phyloP scores from a whole-genome alignment of 2,888 invertebrate species.

The Morpho deidamia region DNA sequence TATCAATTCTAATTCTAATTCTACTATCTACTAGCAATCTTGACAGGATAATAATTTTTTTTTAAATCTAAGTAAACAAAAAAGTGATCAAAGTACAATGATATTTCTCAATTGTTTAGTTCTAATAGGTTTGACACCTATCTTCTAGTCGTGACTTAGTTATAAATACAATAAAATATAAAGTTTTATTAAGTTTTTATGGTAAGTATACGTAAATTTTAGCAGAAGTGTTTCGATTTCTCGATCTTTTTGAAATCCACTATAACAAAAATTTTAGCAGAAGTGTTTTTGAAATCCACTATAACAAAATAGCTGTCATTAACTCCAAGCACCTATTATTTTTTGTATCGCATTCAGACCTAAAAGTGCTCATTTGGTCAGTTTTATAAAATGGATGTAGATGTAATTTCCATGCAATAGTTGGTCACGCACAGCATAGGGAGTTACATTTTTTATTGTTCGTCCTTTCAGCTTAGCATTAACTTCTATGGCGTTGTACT shows the following conservation, averaged over 20 bases:
- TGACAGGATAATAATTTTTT: too few relatives aligned
- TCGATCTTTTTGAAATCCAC: constrained; percentile 7
- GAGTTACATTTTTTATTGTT: constrained; percentile 65
- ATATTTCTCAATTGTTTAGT: too few relatives aligned
- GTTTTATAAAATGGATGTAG: constrained; percentile 73
- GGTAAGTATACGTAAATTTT: too few relatives aligned
- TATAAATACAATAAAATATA: too few relatives aligned
- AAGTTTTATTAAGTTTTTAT: too few relatives aligned
- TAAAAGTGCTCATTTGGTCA: constrained; percentile 75
- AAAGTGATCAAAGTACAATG: too few relatives aligned
- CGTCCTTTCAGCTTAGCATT: constrained; percentile 47
- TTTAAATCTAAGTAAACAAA: too few relatives aligned
- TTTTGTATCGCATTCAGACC: constrained; percentile 55
- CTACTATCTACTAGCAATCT: too few relatives aligned
- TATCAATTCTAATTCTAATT: too few relatives aligned
- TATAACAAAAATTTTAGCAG: neutral
- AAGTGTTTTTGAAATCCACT: constrained; percentile 6
- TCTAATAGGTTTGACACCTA: too few relatives aligned
- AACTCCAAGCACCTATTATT: constrained; percentile 45
- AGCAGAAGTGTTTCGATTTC: constrained; percentile 2
- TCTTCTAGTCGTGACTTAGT: too few relatives aligned
- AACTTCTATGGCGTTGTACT: constrained; percentile 44
- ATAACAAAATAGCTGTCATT: constrained; percentile 15
- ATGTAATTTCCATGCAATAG: constrained; percentile 73
- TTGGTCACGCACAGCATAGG: constrained; percentile 66